These are phyloP conservation scores for Drosophila paranaensis DNA, from an alignment of 2,888 invertebrate species.

Conservation along the genomic window DNA sequence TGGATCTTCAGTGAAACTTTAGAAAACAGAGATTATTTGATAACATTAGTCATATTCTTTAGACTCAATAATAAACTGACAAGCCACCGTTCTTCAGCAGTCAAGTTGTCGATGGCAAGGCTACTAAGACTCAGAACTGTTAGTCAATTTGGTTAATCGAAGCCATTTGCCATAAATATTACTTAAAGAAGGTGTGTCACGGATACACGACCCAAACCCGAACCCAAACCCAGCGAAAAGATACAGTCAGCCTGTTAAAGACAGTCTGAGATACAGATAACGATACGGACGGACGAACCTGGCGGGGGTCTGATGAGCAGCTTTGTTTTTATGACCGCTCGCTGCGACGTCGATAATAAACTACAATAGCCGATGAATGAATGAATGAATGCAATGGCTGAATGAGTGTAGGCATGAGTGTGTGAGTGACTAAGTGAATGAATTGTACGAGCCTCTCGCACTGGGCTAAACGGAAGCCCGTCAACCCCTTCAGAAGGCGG, in stretches of 20 bases:
- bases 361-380: constrained; percentile 68
- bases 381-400: constrained; percentile 56
- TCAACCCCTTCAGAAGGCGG: constrained; percentile 1
- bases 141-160: constrained; percentile 77
- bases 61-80: neutral
- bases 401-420: constrained; percentile 19
- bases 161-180: constrained; percentile 56
- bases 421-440: constrained; percentile 51
- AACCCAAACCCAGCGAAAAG: constrained; percentile 6
- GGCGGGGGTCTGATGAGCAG: constrained; percentile 44
- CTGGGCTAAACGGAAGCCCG: constrained; percentile 39
- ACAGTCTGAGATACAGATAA: constrained; percentile 10
- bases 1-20: too few relatives aligned
- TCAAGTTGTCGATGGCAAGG: neutral
- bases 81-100: neutral
- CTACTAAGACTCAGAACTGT: constrained; percentile 19
- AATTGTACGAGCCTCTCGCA: constrained; percentile 43
- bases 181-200: constrained; percentile 63
- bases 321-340: constrained; percentile 62
- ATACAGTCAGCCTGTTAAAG: constrained; percentile 13
- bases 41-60: neutral
- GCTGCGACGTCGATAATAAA: constrained; percentile 66
- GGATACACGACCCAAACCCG: constrained; percentile 28
- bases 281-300: constrained; percentile 7
- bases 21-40: neutral